phyloP scores from a whole-genome alignment of 2,113 vertebrate genomes.

The Semnornis frantzii region DNA sequence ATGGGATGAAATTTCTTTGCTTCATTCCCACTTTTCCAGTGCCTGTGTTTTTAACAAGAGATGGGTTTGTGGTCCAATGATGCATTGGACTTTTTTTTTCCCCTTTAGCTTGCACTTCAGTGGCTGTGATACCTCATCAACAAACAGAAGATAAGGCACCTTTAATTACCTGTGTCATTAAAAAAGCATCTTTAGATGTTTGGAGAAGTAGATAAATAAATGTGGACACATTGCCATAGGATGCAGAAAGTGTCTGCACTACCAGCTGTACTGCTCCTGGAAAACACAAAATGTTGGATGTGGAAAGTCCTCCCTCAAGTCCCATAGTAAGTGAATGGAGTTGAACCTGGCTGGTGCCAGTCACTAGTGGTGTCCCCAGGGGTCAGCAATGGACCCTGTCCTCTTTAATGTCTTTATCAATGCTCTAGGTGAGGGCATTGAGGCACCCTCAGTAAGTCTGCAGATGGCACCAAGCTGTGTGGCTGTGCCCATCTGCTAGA shows the following conservation, averaged over 20 bases:
- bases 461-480: too few species aligned
- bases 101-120: not conserved
- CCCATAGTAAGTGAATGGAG: too few species aligned
- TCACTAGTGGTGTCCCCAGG: too few species aligned
- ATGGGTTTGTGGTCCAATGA: not conserved
- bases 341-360: too few species aligned
- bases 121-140: not conserved
- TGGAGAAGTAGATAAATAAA: not conserved
- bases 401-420: too few species aligned
- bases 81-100: not conserved
- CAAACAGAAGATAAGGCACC: not conserved
- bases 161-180: slow-evolving; percentile 29
- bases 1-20: not conserved
- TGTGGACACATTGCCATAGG: not conserved
- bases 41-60: not conserved
- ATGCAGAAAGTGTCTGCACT: not conserved
- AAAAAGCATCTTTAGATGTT: not conserved
- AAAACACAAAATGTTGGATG: too few species aligned
- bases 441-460: too few species aligned
- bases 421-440: too few species aligned
- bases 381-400: too few species aligned
- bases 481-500: too few species aligned
- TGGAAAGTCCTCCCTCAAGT: not conserved
- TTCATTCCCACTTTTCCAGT: not conserved
- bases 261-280: not conserved